Evolutionary conservation across 23 tunicate genomes (phyloP).

Genomic region (Styela clava): DNA sequence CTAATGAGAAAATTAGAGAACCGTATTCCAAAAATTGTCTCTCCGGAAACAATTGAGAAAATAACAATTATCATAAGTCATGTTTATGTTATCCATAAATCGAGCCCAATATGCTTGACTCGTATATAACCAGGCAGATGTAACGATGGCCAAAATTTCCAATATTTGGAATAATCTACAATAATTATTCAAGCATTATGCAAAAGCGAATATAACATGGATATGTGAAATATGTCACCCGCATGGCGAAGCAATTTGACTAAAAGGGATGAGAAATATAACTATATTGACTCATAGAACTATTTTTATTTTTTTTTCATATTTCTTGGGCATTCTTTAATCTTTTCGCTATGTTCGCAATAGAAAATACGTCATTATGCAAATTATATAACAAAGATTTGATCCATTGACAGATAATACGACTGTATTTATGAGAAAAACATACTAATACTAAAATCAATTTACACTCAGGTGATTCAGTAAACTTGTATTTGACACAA

Average conservation of each 20-base stretch:
- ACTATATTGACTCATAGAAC: no score
- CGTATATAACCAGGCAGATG: background rate
- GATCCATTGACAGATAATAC: no score
- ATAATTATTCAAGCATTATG: background rate
- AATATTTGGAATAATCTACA: background rate
- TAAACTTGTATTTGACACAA: no score
- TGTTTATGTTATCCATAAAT: background rate
- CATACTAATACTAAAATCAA: no score
- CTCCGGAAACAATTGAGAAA: background rate
- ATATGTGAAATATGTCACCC: background rate
- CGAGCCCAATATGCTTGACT: background rate
- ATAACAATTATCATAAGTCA: background rate
- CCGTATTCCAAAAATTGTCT: background rate
- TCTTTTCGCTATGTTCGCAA: no score
- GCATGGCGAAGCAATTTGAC: background rate
- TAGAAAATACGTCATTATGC: no score
- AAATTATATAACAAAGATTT: no score
- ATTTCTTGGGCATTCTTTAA: no score
- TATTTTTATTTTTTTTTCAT: no score
- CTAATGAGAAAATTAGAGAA: background rate
- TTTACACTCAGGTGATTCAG: no score
- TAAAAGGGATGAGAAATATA: background rate
- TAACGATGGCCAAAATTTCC: no score
- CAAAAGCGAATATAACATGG: background rate
- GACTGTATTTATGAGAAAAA: no score